phyloP scores from a whole-genome alignment of 2,888 invertebrate species.

The Andrena haemorrhoa region DNA sequence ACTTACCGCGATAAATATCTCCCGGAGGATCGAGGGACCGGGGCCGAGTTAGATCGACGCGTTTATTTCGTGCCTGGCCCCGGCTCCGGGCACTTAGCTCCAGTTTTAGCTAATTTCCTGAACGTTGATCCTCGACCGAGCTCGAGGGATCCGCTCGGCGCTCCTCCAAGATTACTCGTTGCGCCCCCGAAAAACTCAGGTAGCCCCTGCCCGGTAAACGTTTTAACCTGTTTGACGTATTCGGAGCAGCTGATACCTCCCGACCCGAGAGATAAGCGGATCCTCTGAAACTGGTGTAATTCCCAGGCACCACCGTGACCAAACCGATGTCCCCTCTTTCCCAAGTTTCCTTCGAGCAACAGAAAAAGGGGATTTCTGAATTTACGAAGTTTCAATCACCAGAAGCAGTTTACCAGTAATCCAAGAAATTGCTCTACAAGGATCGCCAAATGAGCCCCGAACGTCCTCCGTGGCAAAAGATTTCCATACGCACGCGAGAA shows the following conservation, averaged over 20 bases:
- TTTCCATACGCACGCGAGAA: conserved; percentile 14
- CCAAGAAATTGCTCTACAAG: background rate
- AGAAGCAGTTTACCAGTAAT: background rate
- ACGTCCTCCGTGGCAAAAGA: conserved; percentile 3
- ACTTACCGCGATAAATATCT: conserved; percentile 81
- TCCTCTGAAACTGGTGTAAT: conserved; percentile 15
- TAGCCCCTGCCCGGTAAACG: conserved; percentile 63
- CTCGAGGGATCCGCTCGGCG: conserved; percentile 34
- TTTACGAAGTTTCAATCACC: background rate
- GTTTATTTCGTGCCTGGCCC: conserved; percentile 64
- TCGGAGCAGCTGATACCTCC: conserved; percentile 47
- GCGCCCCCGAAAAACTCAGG: conserved; percentile 65
- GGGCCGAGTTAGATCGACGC: conserved; percentile 62
- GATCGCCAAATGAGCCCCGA: background rate
- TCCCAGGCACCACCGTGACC: background rate
- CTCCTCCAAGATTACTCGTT: conserved; percentile 38
- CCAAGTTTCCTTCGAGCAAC: background rate
- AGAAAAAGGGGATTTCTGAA: too few species aligned
- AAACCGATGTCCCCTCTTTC: background rate
- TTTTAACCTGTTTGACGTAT: conserved; percentile 58
- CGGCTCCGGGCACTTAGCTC: conserved; percentile 63
- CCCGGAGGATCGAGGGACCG: conserved; percentile 55
- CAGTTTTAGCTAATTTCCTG: conserved; percentile 74
- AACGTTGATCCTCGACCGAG: conserved; percentile 52
- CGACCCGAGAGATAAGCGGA: conserved; percentile 22